Conservation (phyloP, 2,113 vertebrate genomes). For the Neolamprologus variostigma region DNA sequence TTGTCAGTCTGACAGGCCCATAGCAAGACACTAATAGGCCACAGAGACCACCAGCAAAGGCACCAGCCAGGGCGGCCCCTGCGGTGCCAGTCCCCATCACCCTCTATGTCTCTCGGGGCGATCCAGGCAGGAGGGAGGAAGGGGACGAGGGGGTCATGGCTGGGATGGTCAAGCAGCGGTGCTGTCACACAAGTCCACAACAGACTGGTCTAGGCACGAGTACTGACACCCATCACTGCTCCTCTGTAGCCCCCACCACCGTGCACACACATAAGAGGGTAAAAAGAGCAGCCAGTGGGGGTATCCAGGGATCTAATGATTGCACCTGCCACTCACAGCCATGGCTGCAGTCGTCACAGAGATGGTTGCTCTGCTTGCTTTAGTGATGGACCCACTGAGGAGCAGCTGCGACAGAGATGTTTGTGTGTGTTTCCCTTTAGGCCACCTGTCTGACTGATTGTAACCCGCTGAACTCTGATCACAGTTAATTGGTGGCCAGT, state of each 20-base stretch:
- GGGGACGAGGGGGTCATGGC: constrained; percentile 38
- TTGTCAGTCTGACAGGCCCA: constrained; percentile 79
- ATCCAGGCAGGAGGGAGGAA: constrained; percentile 40
- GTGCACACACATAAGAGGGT: constrained; percentile 1
- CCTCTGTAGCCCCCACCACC: not conserved
- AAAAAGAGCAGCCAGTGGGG: constrained; percentile 70
- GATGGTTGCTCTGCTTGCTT: constrained; percentile 28
- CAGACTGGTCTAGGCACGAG: constrained; percentile 51
- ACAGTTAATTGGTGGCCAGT: constrained; percentile 44
- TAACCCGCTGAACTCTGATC: constrained; percentile 48
- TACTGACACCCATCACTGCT: constrained; percentile 40
- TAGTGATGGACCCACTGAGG: constrained; percentile 15
- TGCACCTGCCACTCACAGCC: constrained; percentile 52
- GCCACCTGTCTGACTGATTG: constrained; percentile 40
- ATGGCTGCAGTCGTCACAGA: constrained; percentile 25
- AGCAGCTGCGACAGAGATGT: constrained; percentile 40
- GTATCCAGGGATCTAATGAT: constrained; percentile 49
- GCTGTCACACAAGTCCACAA: constrained; percentile 60
- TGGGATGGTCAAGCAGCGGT: constrained; percentile 35
- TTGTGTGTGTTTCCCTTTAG: constrained; percentile 27
- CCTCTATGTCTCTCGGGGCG: constrained; percentile 64
- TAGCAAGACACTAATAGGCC: constrained; percentile 75
- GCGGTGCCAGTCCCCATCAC: constrained; percentile 70
- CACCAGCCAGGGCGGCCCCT: constrained; percentile 69
- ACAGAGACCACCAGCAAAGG: constrained; percentile 71